Conservation (phyloP, 1,140 invertebrate species). For the Neotoxoptera formosana region DNA sequence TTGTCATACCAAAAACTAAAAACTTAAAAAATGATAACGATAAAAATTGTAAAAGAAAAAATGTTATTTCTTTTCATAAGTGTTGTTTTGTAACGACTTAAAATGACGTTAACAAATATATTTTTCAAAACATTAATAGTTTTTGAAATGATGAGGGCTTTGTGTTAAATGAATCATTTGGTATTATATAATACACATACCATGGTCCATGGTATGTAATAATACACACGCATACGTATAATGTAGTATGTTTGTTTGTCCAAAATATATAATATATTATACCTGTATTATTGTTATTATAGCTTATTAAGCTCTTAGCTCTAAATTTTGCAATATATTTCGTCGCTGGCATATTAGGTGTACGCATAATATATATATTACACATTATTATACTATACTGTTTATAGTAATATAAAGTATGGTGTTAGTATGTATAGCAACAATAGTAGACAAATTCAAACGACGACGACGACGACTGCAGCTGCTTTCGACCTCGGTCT, state of each 20-base stretch:
- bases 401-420: background rate
- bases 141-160: background rate
- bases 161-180: background rate
- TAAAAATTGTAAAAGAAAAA: no score
- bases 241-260: background rate
- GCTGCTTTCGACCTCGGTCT: background rate
- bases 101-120: background rate
- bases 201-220: background rate
- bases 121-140: background rate
- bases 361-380: background rate
- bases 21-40: no score
- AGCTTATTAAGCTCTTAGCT: background rate
- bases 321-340: background rate
- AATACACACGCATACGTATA: background rate
- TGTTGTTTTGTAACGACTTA: no score
- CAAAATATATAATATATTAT: background rate
- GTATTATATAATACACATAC: background rate
- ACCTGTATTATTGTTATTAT: background rate
- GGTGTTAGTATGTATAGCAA: background rate
- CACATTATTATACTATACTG: no score
- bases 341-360: background rate
- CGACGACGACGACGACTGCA: background rate
- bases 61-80: no score
- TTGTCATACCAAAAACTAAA: background rate
- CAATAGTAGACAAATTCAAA: background rate